phyloP scores from a whole-genome alignment of 92 coral and sea anemone genomes.

The Parazoanthus atlanticus region DNA sequence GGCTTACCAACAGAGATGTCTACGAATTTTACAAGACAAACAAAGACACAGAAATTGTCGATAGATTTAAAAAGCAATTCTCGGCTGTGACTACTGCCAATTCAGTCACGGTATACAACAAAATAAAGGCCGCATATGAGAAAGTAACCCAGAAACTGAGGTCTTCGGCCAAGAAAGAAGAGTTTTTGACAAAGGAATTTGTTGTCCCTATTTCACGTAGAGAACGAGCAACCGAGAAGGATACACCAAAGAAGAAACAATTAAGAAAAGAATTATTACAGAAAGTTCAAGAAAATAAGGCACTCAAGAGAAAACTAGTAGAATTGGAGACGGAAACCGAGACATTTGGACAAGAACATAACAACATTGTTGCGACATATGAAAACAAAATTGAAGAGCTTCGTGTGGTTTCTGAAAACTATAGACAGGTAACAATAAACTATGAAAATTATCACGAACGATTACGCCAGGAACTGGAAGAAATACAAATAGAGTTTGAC shows the following conservation, averaged over 20 bases:
- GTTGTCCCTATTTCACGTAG: constrained; percentile 13
- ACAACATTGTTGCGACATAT: background rate
- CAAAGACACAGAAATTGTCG: constrained; percentile 20
- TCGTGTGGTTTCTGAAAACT: constrained; percentile 26
- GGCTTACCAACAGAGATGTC: constrained; percentile 22
- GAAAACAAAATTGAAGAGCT: constrained; percentile 31
- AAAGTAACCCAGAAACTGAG: constrained; percentile 22
- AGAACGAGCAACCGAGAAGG: constrained; percentile 16
- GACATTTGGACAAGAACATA: constrained; percentile 2
- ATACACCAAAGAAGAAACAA: constrained; percentile 18
- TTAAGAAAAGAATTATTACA: constrained; percentile 11
- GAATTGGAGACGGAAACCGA: constrained; percentile 29
- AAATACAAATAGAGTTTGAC: constrained; percentile 16
- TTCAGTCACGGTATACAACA: constrained; percentile 25
- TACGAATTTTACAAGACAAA: constrained; percentile 19
- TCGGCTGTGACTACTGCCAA: constrained; percentile 12
- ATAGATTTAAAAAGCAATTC: constrained; percentile 15
- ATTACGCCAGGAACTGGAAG: constrained; percentile 16
- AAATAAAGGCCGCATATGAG: constrained; percentile 28
- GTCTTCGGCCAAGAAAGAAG: constrained; percentile 32
- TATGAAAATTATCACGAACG: constrained; percentile 27
- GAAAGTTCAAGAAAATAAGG: constrained; percentile 28
- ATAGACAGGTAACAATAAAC: constrained; percentile 6
- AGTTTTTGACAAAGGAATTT: constrained; percentile 17
- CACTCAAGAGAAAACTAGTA: constrained; percentile 24